Percentiles rank a stretch among this genome's conserved stretches.
Evolutionary conservation across 37 sponge, comb jelly and placozoan genomes (phyloP).

Genomic region (Chondrosia reniformis): DNA sequence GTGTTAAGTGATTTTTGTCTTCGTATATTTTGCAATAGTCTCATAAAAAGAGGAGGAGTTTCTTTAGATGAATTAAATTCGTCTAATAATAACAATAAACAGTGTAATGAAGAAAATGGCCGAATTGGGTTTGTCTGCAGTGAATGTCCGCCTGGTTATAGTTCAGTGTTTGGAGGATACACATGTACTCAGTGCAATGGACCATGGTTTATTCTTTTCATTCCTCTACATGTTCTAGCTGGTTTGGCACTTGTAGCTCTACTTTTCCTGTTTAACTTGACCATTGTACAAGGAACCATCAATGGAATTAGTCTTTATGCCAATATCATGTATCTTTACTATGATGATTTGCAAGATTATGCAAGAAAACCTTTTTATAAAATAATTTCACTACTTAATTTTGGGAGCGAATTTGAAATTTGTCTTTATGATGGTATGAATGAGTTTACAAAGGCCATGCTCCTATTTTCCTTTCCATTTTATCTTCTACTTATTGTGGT

Average conservation of each 20-base stretch:
- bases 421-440: slow-evolving; percentile 72
- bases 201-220: slow-evolving; percentile 7
- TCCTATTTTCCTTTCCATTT: slow-evolving; percentile 53
- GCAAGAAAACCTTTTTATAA: background rate
- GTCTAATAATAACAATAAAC: too few species aligned
- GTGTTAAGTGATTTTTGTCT: background rate
- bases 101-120: background rate
- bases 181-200: slow-evolving; percentile 22
- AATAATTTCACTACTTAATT: slow-evolving; percentile 18
- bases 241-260: slow-evolving; percentile 29
- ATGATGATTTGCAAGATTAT: background rate
- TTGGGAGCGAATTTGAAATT: slow-evolving; percentile 34
- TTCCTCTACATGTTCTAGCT: background rate
- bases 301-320: slow-evolving; percentile 44
- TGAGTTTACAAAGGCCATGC: slow-evolving; percentile 32
- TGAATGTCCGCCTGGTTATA: slow-evolving; percentile 21
- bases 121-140: slow-evolving; percentile 41
- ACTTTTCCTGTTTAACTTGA: slow-evolving; percentile 23
- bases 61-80: background rate
- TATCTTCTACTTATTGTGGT: slow-evolving; percentile 42
- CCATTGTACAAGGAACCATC: slow-evolving; percentile 30
- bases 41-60: background rate
- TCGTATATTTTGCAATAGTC: background rate
- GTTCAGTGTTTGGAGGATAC: slow-evolving; percentile 25
- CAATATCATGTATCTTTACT: slow-evolving; percentile 16